phyloP scores from a whole-genome alignment of 2,113 vertebrate species.

The Alligator mississippiensis region DNA sequence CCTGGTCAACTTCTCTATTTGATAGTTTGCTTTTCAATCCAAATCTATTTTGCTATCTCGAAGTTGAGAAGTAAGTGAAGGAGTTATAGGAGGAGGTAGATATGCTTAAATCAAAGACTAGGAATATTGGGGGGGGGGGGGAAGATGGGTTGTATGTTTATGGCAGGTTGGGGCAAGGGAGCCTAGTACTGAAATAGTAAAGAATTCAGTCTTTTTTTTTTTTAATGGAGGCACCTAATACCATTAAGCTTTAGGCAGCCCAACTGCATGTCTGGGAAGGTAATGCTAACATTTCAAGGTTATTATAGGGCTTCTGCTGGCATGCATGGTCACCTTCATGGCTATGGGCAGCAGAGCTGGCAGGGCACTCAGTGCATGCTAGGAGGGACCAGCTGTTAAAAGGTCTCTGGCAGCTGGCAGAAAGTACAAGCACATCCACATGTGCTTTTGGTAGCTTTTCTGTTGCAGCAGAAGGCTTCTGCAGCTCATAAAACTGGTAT shows the following conservation, averaged over 20 bases:
- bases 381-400: too few relatives aligned
- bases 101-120: not conserved
- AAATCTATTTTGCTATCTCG: not conserved
- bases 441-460: too few relatives aligned
- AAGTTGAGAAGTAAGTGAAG: not conserved
- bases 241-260: not conserved
- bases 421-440: too few relatives aligned
- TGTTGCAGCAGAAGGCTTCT: too few relatives aligned
- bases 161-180: not conserved
- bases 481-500: too few relatives aligned
- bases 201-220: not conserved
- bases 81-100: not conserved
- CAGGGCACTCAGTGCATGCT: too few relatives aligned
- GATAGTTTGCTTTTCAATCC: too few relatives aligned
- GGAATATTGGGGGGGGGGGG: not conserved
- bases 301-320: not conserved
- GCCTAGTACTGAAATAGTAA: not conserved
- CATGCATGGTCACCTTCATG: too few relatives aligned
- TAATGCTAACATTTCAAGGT: not conserved
- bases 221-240: not conserved
- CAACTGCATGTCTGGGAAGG: not conserved
- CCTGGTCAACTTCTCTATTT: too few relatives aligned
- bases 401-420: too few relatives aligned
- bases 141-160: too few relatives aligned
- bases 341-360: too few relatives aligned